Conservation (phyloP, 2,113 vertebrate species). For the Sebastes schlegelii region DNA sequence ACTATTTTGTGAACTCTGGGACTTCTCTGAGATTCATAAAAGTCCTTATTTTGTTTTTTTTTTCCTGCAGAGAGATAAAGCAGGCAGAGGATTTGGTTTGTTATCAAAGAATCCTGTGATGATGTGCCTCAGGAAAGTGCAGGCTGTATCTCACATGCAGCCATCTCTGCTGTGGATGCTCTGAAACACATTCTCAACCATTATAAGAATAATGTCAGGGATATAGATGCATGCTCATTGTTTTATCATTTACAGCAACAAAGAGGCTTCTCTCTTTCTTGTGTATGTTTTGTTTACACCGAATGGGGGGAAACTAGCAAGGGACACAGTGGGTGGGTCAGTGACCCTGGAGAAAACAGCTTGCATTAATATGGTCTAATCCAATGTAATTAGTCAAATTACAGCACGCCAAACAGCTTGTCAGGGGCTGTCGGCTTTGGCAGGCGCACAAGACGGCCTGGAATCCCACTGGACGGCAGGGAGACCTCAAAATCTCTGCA, state of each 20-base stretch:
- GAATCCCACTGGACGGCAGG: constrained; percentile 91
- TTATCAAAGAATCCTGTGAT: constrained; percentile 87
- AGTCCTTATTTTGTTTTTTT: constrained; percentile 53
- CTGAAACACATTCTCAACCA: constrained; percentile 15
- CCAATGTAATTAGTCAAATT: constrained; percentile 99
- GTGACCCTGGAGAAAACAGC: constrained; percentile 98
- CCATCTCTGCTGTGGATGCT: constrained; percentile 17
- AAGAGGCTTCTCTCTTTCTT: constrained; percentile 26
- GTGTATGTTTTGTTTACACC: constrained; percentile 41
- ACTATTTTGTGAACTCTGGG: constrained; percentile 53
- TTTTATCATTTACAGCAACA: constrained; percentile 31
- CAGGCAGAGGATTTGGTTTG: constrained; percentile 77
- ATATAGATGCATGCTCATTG: constrained; percentile 24
- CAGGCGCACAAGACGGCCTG: constrained; percentile 86
- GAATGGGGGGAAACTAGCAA: constrained; percentile 28
- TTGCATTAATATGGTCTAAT: constrained; percentile 99
- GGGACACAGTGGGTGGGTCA: constrained; percentile 90
- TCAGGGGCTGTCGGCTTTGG: constrained; percentile 96
- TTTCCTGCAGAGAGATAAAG: constrained; percentile 51
- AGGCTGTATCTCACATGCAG: constrained; percentile 58
- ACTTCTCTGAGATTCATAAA: constrained; percentile 46
- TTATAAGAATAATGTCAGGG: constrained; percentile 44
- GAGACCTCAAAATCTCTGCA: constrained; percentile 76
- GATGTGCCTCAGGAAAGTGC: constrained; percentile 83
- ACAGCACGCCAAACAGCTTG: constrained; percentile 94